Evolutionary conservation across 2,888 invertebrate species (phyloP).

Genomic region (Eristalinus aeneus): DNA sequence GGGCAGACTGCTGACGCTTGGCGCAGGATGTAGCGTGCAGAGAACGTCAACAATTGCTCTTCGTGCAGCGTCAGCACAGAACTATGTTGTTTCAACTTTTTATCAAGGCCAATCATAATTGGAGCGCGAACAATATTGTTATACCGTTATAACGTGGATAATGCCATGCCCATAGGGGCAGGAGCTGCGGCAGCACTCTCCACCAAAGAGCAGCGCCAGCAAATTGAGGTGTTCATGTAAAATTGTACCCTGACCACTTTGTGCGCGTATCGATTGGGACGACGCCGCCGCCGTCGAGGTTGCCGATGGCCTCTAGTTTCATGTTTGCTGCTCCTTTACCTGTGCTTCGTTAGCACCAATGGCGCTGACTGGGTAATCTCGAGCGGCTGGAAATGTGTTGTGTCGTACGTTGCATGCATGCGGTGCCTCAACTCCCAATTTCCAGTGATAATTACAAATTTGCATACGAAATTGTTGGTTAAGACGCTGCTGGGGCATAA

Average conservation of each 20-base stretch:
- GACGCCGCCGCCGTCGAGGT: neutral
- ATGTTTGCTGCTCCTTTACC: constrained; percentile 25
- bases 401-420: constrained; percentile 63
- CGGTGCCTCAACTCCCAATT: constrained; percentile 58
- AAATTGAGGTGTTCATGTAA: constrained; percentile 72
- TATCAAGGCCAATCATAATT: constrained; percentile 70
- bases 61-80: constrained; percentile 50
- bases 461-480: constrained; percentile 69
- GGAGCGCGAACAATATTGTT: constrained; percentile 71
- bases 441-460: constrained; percentile 71
- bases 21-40: constrained; percentile 44
- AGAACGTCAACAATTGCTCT: constrained; percentile 58
- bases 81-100: constrained; percentile 61
- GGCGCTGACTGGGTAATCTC: constrained; percentile 34
- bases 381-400: constrained; percentile 41
- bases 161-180: neutral
- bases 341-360: constrained; percentile 12
- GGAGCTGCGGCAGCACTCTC: neutral
- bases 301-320: neutral
- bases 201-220: neutral
- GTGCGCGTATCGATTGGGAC: constrained; percentile 57
- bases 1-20: constrained; percentile 10
- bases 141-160: constrained; percentile 49
- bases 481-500: constrained; percentile 35
- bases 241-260: constrained; percentile 64